A percentile compares a stretch with the other conserved stretches of the same genome.
These are phyloP conservation scores for Nysson spinosus DNA, from an alignment of 2,888 invertebrate species.

Conservation along the genomic window DNA sequence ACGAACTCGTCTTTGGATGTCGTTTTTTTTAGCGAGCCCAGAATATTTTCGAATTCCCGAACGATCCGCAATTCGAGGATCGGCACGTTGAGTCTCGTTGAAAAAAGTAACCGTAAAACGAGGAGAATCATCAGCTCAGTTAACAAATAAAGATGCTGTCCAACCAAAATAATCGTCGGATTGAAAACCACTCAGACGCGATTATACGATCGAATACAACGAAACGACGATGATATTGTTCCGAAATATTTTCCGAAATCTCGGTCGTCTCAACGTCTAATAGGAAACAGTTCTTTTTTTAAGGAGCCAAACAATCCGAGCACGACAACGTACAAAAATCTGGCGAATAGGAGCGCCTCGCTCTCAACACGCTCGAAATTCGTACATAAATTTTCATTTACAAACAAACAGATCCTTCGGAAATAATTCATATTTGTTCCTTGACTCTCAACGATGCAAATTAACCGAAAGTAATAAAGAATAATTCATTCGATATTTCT, in stretches of 20 bases:
- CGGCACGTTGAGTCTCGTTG: too few species aligned
- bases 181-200: too few species aligned
- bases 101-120: too few species aligned
- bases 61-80: not conserved
- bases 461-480: too few species aligned
- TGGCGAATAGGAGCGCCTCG: conserved; percentile 20
- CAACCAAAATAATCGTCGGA: not conserved
- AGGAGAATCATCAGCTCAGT: too few species aligned
- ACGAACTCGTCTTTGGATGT: conserved; percentile 45
- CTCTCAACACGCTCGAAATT: conserved; percentile 16
- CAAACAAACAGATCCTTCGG: too few species aligned
- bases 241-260: not conserved
- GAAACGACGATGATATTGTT: conserved; percentile 43
- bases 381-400: conserved; percentile 15
- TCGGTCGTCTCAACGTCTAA: conserved; percentile 33
- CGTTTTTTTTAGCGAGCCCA: not conserved
- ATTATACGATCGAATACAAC: conserved; percentile 41
- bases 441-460: too few species aligned
- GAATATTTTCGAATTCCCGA: not conserved
- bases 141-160: not conserved
- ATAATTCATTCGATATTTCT: too few species aligned
- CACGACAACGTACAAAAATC: conserved; percentile 59
- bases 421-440: too few species aligned
- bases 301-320: too few species aligned
- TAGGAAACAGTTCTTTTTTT: conserved; percentile 55